A percentile compares a stretch with the other conserved stretches of the same genome.
Conservation (phyloP, 2,113 vertebrate species). For the Hyla sarda region DNA sequence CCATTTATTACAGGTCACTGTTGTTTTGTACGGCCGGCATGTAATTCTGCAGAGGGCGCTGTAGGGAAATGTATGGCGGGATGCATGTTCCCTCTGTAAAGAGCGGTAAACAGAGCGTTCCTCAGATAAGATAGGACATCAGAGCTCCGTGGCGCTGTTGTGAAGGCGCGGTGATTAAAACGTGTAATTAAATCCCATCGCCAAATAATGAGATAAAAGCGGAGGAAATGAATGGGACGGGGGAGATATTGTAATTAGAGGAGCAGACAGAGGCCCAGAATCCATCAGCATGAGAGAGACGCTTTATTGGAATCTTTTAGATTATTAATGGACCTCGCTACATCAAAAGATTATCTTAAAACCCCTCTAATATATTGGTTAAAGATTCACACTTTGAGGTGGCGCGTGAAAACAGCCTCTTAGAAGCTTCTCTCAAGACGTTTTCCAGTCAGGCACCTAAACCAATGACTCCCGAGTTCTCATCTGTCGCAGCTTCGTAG, state of each 20-base stretch:
- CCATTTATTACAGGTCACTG: too few relatives aligned
- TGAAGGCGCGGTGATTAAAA: constrained; percentile 44
- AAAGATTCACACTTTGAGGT: constrained; percentile 11
- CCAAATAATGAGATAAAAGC: constrained; percentile 30
- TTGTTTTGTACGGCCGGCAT: too few relatives aligned
- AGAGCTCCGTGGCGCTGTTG: neutral
- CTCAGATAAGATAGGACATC: too few relatives aligned
- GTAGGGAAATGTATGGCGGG: too few relatives aligned
- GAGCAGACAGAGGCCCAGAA: neutral
- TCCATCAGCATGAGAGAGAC: constrained; percentile 31
- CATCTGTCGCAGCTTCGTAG: neutral
- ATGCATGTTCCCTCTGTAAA: too few relatives aligned
- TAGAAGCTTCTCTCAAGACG: neutral
- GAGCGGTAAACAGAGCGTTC: too few relatives aligned
- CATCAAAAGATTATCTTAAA: constrained; percentile 45
- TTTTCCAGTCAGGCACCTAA: neutral
- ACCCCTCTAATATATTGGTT: constrained; percentile 1
- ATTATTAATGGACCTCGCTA: constrained; percentile 41
- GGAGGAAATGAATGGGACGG: neutral
- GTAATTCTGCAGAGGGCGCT: too few relatives aligned
- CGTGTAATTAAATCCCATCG: constrained; percentile 50
- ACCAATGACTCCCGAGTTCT: too few relatives aligned
- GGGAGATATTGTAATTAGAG: constrained; percentile 41
- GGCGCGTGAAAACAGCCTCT: neutral
- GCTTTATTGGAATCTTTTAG: constrained; percentile 19